A percentile compares a stretch with the other conserved stretches of the same genome.
phyloP scores from a whole-genome alignment of 1,140 invertebrate species.

The Listronotus oregonensis region DNA sequence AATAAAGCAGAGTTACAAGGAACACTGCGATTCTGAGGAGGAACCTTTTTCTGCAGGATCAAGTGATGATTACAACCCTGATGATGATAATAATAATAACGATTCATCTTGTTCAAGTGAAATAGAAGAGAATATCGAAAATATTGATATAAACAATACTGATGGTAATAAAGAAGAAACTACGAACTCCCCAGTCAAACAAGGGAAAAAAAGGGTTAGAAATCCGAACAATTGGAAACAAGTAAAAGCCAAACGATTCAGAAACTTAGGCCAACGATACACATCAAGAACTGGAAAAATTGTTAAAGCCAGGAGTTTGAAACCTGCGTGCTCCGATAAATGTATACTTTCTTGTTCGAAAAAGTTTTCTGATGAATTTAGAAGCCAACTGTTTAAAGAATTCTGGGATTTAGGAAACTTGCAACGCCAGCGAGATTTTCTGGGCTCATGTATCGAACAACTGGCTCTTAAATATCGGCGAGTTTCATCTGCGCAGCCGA shows the following conservation, averaged over 20 bases:
- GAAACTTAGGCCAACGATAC: not conserved
- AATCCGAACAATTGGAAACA: not conserved
- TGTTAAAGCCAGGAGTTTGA: not conserved
- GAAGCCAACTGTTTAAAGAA: not conserved
- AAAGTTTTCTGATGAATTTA: not conserved
- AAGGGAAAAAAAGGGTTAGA: slow-evolving; percentile 2
- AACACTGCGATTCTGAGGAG: not conserved
- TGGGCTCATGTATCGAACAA: not conserved
- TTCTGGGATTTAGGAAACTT: not conserved
- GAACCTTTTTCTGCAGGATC: not conserved
- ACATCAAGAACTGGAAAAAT: no score
- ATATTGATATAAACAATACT: not conserved
- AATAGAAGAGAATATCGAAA: no score
- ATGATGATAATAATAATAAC: not conserved
- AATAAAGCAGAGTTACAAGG: not conserved
- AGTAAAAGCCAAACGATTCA: not conserved
- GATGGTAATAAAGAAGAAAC: not conserved
- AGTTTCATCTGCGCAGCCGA: not conserved
- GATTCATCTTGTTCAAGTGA: not conserved
- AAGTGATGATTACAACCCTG: not conserved
- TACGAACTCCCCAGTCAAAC: not conserved
- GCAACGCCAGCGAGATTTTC: slow-evolving; percentile 4
- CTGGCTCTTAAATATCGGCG: not conserved
- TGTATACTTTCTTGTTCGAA: slow-evolving; percentile 3
- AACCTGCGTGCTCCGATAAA: not conserved